A percentile compares a stretch with the other conserved stretches of the same genome.
These are phyloP conservation scores for Burhinus oedicnemus DNA, from an alignment of 2,113 vertebrate species.

Conservation along the genomic window DNA sequence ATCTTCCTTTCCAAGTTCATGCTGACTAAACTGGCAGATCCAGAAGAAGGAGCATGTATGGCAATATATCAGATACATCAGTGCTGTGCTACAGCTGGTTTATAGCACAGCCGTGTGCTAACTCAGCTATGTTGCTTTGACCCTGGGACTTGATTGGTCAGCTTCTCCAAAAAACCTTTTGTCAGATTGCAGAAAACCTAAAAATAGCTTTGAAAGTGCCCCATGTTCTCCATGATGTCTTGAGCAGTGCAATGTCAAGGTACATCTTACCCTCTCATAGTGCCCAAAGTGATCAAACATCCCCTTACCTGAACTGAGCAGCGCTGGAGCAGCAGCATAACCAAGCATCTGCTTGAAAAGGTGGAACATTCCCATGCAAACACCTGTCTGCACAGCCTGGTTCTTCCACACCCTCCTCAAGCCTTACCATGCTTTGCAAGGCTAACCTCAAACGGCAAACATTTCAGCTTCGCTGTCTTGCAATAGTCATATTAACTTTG, in stretches of 20 bases:
- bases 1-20: background rate
- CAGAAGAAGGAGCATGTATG: background rate
- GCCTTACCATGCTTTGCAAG: background rate
- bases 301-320: background rate
- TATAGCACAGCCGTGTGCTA: accelerated
- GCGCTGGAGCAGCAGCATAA: background rate
- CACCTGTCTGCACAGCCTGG: background rate
- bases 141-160: background rate
- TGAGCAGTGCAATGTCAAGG: background rate
- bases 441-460: background rate
- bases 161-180: background rate
- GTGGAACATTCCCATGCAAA: background rate
- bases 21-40: background rate
- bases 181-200: background rate
- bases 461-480: background rate
- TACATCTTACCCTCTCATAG: background rate
- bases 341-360: background rate
- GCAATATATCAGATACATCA: background rate
- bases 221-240: background rate
- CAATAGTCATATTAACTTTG: background rate
- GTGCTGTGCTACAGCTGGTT: background rate
- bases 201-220: background rate
- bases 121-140: background rate
- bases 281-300: background rate
- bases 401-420: background rate